Percentiles rank a stretch among this genome's conserved stretches.
These are phyloP conservation scores for Adelognathus sp. DNA, from an alignment of 2,888 invertebrate species.

Conservation along the genomic window DNA sequence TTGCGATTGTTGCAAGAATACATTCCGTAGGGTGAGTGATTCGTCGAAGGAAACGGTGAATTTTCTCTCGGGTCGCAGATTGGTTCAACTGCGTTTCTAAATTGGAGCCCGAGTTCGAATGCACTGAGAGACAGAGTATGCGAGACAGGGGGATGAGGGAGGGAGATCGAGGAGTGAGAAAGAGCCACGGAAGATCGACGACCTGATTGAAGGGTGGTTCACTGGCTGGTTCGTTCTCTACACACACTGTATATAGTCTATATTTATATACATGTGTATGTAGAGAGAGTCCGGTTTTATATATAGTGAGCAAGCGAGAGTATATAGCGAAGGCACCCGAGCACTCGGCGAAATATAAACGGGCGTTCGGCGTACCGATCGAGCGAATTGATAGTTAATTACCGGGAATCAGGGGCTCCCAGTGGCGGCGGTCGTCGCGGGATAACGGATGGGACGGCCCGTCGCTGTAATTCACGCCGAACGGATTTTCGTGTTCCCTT, in stretches of 20 bases:
- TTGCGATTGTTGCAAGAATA: no score
- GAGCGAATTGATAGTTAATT: constrained; percentile 79
- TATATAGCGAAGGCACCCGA: constrained; percentile 9
- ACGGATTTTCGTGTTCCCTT: constrained; percentile 78
- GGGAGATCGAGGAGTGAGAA: constrained; percentile 12
- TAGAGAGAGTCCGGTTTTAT: no score
- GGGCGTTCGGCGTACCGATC: constrained; percentile 65
- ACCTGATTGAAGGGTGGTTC: constrained; percentile 53
- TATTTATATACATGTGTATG: neutral
- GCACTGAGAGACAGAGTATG: constrained; percentile 5
- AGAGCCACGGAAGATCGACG: constrained; percentile 48
- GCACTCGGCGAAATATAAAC: constrained; percentile 63
- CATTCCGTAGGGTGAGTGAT: no score
- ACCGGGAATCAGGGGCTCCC: constrained; percentile 74
- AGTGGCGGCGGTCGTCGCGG: constrained; percentile 57
- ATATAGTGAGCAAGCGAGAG: no score
- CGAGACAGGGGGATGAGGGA: neutral
- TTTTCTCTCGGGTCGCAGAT: neutral
- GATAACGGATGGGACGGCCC: constrained; percentile 77
- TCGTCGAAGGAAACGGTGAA: neutral
- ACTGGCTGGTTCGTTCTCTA: constrained; percentile 26
- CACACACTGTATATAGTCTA: neutral
- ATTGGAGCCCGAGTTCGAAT: neutral
- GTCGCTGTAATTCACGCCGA: constrained; percentile 76
- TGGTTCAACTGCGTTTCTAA: constrained; percentile 3